Evolutionary conservation across 2,888 invertebrate genomes (phyloP), one percentile per base, ranked within the genome.

Genomic region (Gari tellinella): DNA sequence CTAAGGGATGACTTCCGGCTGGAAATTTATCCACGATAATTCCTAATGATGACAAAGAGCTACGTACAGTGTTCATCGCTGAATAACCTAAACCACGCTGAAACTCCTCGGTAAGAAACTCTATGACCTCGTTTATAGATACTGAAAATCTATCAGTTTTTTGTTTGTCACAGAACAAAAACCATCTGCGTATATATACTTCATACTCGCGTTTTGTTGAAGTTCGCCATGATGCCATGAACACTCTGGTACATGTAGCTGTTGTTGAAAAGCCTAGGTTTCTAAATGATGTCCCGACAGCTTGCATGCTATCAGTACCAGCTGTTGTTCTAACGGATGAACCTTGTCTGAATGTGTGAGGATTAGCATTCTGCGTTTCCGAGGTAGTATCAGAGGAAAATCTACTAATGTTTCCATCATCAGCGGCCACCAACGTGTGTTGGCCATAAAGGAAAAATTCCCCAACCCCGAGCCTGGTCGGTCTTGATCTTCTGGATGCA

Each of bases 161-260:
- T 51, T 61, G 31, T 58, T 66, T 19, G 70, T 40, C 5, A 68
- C 65, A 76, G 73, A 64, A 76, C 31, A 25, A 61, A 56, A 70
- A 46, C 78, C 80, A 80, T 75, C 62, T 72, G 17, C 53, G 63
- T 41, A 67, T 63, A 69, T 61, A 75, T 14, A 48, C 48, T 43
- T 63, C 21, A 52, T 78, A 78, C 57, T 75, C 70, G 49, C 70
- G 68, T 37, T 73, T 51, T 21, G 78, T 80, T 38, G 60, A 55
- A n/a, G 21, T 51, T 45, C 64, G 49, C 74, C 77, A 82, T 26
- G 76, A 72, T 31, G 63, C 57, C 51, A 79, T 46, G 55, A 82
- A 45, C 19, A 76, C 56, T 25, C 41, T 52, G 58, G 64, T 48
- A n/a, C n/a, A n/a, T n/a, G n/a, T n/a, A 51, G 60, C 38, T 25